Evolutionary conservation across 1,140 invertebrate genomes (phyloP).

Genomic region (Lepidurus couesii): DNA sequence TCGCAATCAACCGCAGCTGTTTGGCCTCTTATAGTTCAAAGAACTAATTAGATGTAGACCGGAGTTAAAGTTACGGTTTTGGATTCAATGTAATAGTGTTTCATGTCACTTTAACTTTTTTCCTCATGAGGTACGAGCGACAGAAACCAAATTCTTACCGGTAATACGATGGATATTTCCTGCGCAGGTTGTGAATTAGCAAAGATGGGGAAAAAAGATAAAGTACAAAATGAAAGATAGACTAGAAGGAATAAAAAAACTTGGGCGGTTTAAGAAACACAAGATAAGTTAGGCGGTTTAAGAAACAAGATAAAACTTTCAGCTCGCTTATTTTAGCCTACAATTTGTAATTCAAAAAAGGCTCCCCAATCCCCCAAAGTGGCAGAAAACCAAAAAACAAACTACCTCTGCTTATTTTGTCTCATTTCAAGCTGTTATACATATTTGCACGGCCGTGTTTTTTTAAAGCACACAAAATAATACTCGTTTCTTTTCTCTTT

Average conservation of each 20-base stretch:
- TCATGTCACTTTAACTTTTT: neutral
- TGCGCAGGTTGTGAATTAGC: constrained; percentile 36
- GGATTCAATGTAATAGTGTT: neutral
- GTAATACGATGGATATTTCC: constrained; percentile 50
- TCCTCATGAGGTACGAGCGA: neutral
- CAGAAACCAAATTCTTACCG: constrained; percentile 41
- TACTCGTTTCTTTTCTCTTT: neutral
- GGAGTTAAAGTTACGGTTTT: neutral
- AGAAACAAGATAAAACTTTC: neutral
- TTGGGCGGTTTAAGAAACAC: neutral
- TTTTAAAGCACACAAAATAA: too few species aligned
- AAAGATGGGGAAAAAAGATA: neutral
- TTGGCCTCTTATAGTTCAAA: neutral
- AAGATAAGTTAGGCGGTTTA: neutral
- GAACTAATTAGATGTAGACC: neutral
- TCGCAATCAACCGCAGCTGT: too few species aligned
- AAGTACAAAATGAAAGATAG: constrained; percentile 19
- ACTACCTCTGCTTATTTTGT: neutral
- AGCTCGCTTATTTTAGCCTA: neutral
- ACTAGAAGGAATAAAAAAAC: neutral
- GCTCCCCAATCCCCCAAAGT: constrained; percentile 36
- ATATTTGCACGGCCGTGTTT: neutral
- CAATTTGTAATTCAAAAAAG: neutral
- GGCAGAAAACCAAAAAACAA: constrained; percentile 41
- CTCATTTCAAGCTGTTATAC: neutral